phyloP scores from a whole-genome alignment of 2,797 vertebrate genomes.

The Poecilia picta region DNA sequence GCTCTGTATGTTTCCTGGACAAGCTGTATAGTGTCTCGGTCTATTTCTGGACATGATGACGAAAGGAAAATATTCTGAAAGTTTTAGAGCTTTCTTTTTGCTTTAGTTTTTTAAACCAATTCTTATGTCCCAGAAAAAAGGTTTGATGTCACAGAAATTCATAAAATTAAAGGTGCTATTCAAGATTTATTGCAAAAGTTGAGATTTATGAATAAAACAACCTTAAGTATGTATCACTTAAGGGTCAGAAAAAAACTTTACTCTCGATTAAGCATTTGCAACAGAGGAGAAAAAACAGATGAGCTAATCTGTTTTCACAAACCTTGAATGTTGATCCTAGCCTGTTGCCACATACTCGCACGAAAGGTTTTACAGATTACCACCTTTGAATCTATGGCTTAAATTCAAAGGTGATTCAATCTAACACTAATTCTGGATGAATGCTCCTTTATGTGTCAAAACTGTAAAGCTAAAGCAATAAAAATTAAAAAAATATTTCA shows the following conservation, averaged over 20 bases:
- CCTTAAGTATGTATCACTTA: not conserved
- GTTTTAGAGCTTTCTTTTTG: slow-evolving; percentile 3
- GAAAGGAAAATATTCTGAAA: not conserved
- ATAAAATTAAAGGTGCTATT: not conserved
- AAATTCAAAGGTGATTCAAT: not conserved
- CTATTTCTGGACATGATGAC: slow-evolving; percentile 1
- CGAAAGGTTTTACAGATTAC: not conserved
- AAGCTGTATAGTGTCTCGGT: not conserved
- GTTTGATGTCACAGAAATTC: not conserved
- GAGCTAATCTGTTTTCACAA: not conserved
- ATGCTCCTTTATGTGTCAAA: not conserved
- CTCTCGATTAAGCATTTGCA: not conserved
- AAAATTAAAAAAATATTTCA: not conserved
- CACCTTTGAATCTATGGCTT: not conserved
- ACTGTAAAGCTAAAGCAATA: not conserved
- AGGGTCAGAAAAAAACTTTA: not conserved
- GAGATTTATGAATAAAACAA: not conserved
- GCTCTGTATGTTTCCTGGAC: not conserved
- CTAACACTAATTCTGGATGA: not conserved
- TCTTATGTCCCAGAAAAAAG: not conserved
- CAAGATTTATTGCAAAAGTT: not conserved
- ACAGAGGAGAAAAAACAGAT: not conserved
- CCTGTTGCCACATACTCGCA: not conserved
- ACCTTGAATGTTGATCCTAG: not conserved
- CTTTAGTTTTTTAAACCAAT: not conserved